Conservation (phyloP, 2,797 vertebrate species). For the Semaprochilodus insignis region DNA sequence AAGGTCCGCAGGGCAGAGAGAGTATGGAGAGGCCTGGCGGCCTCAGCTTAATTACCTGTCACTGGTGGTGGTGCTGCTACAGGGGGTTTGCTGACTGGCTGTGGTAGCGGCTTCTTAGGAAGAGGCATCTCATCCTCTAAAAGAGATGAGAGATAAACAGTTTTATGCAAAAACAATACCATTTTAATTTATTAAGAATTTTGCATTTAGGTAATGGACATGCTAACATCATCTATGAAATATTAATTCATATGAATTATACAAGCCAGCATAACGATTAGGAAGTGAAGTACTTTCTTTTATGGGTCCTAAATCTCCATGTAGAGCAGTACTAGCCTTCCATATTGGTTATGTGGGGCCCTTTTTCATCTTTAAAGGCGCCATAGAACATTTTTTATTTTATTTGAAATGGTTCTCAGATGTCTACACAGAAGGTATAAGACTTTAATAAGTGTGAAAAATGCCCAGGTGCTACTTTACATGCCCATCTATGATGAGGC, state of each 20-base stretch:
- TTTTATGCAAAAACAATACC: not conserved
- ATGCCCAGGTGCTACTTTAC: too few relatives aligned
- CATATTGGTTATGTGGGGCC: not conserved
- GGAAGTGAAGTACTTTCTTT: not conserved
- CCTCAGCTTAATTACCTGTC: slow-evolving; percentile 69
- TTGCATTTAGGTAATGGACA: not conserved
- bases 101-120: slow-evolving; percentile 66
- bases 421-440: too few relatives aligned
- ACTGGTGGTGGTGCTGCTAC: slow-evolving; percentile 71
- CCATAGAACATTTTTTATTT: too few relatives aligned
- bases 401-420: too few relatives aligned
- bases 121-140: slow-evolving; percentile 80
- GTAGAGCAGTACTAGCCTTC: too few relatives aligned
- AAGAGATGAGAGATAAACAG: slow-evolving; percentile 47
- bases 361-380: too few relatives aligned
- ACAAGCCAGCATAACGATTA: not conserved
- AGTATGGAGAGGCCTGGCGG: slow-evolving; percentile 36
- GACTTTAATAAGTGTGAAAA: too few relatives aligned
- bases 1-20: slow-evolving; percentile 31
- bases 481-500: too few relatives aligned
- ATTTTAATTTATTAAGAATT: not conserved
- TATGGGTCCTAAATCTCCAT: not conserved
- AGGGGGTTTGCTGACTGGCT: slow-evolving; percentile 72
- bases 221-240: not conserved
- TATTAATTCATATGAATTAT: not conserved